These are phyloP conservation scores for Drosophila sordidula DNA, from an alignment of 2,888 invertebrate species.

Conservation along the genomic window DNA sequence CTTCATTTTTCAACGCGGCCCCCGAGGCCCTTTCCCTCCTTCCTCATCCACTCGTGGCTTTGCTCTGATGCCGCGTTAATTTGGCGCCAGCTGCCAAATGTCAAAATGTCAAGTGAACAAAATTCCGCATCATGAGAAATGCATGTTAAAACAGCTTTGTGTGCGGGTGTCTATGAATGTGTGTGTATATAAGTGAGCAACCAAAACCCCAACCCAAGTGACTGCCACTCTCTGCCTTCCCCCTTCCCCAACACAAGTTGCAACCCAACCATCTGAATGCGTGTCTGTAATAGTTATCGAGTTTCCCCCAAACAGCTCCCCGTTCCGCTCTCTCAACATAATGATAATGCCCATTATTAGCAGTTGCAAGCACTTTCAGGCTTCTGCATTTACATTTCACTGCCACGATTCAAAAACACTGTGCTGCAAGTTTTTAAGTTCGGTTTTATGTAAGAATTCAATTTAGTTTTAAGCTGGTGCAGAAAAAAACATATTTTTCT, in stretches of 20 bases:
- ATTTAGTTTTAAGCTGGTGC: too few species aligned
- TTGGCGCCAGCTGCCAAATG: conserved; percentile 75
- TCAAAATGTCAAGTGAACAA: conserved; percentile 78
- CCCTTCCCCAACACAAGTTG: neutral
- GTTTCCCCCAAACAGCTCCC: conserved; percentile 26
- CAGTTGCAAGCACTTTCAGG: conserved; percentile 68
- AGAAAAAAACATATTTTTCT: too few species aligned
- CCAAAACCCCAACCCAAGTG: conserved; percentile 27
- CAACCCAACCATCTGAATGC: conserved; percentile 26
- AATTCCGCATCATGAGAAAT: conserved; percentile 78
- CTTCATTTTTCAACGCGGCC: conserved; percentile 48
- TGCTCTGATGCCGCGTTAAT: conserved; percentile 64
- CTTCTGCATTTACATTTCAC: conserved; percentile 67
- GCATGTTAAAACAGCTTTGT: conserved; percentile 51
- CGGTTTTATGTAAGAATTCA: too few species aligned
- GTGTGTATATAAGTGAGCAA: conserved; percentile 23
- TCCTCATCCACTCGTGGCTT: neutral
- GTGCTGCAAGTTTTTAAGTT: conserved; percentile 1
- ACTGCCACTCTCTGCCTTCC: conserved; percentile 7
- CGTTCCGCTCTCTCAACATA: conserved; percentile 34
- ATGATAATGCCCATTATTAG: conserved; percentile 76
- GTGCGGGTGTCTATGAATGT: neutral
- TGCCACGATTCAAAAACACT: conserved; percentile 46
- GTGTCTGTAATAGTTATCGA: conserved; percentile 70
- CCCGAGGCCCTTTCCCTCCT: neutral